Evolutionary conservation across 2,888 invertebrate species (phyloP), one percentile per base, ranked within the genome.

Genomic region (Hirtodrosophila cameraria): DNA sequence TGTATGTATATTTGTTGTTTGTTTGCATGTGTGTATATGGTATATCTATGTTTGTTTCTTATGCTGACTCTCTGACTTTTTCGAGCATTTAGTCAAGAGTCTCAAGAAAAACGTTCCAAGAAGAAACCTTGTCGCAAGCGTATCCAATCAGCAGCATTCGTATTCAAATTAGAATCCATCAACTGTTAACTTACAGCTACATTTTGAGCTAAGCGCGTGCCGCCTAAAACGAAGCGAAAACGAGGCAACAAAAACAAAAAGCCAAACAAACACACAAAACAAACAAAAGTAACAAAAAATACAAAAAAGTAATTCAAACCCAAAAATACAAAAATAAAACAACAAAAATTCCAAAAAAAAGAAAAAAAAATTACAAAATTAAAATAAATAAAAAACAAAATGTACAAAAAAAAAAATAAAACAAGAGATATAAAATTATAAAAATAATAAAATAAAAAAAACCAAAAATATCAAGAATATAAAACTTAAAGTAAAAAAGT

Each of bases 161-260:
- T 48, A 61, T 39, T 39, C 49, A 31, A 41, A 36, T 52, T 36
- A 28, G 52, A 69, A 72, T 68, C 68, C 74, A 54, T 68, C 68
- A 69, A 54, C 60, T 60, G 60, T 53, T 36, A 59, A 60, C 25
- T 13, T 43, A 62, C 13, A 62, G 27, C 25, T 30, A 27, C 15
- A 46, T 27, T 42, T 42, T 43, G 35, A 27, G 13, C 27, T 6
- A 23, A 67, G 33, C 63, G 68, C 46, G 58, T 71, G 72, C 64
- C 67, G 59, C 49, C 46, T 35, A 45, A 52, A 52, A 55, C 18
- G 38, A 54, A 60, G 30, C 31, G 43, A 45, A 52, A 52, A 55
- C 18, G 38, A 54, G 67, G 30, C 31, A 42, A 25, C 31, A 53
- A 45, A 48, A 53, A 49, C 42, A 45, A 25, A 43, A 50, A 7